These are phyloP conservation scores for Crocodylus rhombifer DNA, from an alignment of 2,797 vertebrate species.

Conservation along the genomic window DNA sequence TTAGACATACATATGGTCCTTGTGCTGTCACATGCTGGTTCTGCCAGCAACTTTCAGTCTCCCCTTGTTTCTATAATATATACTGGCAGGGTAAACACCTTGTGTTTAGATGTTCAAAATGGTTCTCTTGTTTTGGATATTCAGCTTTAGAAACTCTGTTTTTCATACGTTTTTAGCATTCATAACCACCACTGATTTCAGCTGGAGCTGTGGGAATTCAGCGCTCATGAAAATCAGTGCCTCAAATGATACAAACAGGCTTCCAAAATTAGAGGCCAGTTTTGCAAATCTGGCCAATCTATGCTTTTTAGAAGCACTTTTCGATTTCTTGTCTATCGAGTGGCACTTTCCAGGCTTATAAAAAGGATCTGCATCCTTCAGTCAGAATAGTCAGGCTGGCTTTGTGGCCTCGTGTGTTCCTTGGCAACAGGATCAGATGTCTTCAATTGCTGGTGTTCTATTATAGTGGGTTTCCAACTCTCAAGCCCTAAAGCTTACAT, in stretches of 20 bases:
- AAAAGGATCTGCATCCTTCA: background rate
- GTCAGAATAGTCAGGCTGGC: background rate
- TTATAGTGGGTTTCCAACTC: background rate
- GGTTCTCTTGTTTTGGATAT: background rate
- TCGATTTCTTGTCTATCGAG: background rate
- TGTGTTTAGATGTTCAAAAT: background rate
- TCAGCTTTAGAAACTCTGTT: background rate
- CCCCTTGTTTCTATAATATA: background rate
- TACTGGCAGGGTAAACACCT: background rate
- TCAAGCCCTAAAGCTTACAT: no score
- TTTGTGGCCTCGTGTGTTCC: background rate
- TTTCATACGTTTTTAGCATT: background rate
- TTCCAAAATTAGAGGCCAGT: background rate
- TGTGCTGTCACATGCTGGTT: background rate
- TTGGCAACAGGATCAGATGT: background rate
- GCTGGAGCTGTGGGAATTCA: background rate
- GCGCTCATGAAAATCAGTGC: background rate
- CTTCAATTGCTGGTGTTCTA: fast-evolving
- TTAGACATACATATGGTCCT: background rate
- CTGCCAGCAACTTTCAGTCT: background rate
- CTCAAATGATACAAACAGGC: background rate
- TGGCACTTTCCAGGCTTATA: background rate
- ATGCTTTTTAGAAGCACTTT: background rate
- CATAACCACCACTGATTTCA: background rate
- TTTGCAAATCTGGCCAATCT: background rate